Percentiles rank a stretch among this genome's conserved stretches.
These are phyloP conservation scores for Cebus imitator DNA, from an alignment of 2,113 vertebrate species.

Conservation along the genomic window DNA sequence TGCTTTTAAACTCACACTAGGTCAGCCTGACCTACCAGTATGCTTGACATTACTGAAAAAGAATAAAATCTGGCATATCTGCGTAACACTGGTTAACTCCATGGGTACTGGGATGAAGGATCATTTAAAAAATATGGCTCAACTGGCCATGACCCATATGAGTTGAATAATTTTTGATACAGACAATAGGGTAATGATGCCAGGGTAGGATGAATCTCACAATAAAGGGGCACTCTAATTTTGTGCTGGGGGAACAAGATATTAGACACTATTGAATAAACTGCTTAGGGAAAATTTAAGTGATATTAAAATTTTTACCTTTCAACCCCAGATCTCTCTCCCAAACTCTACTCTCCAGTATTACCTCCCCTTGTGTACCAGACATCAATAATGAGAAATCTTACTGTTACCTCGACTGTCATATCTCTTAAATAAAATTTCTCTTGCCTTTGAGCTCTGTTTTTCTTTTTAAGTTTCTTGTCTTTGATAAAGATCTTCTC, in stretches of 20 bases:
- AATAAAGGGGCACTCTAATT: background rate
- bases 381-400: background rate
- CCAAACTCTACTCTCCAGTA: background rate
- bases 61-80: background rate
- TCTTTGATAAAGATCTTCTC: background rate
- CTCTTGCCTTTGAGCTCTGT: background rate
- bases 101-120: background rate
- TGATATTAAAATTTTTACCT: background rate
- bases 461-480: background rate
- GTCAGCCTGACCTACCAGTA: background rate
- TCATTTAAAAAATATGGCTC: slow-evolving; percentile 16
- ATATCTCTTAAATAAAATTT: background rate
- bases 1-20: background rate
- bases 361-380: background rate
- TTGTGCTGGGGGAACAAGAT: background rate
- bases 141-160: background rate
- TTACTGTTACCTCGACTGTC: background rate
- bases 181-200: background rate
- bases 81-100: background rate
- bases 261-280: background rate
- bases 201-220: background rate
- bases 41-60: background rate
- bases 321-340: background rate
- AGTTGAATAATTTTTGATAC: background rate
- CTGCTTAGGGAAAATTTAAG: background rate